Base-by-base conservation (phyloP, 2,888 invertebrate genomes). In the Sinodicranocentrus sp. region DNA sequence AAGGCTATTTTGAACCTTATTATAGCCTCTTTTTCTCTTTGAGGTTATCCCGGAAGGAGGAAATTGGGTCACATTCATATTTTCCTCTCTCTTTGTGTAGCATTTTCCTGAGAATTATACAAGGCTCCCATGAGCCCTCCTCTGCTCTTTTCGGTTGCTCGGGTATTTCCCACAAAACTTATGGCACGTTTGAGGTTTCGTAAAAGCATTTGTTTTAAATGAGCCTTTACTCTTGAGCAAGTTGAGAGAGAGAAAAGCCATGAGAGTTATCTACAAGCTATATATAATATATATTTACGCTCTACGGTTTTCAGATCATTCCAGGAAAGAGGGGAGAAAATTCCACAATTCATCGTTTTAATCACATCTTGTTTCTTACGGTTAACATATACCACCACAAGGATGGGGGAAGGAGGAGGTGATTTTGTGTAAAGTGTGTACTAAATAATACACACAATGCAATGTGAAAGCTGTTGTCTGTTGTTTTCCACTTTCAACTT, bases 171-270 rank as follows among this genome's bases (percentile, higher is more conserved):
- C 10, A 63, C 26, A 52, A 65, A 73, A 75, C 63, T 75, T 75
- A 75, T 75, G 75, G 75, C 75, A 75, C 75, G 63, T 75, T 54
- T 63, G 75, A 65, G 75, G 75, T 75, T 75, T 75, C 65, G 19
- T 17, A 28, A 39, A 57, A 73, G 73, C 73, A 57, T 73, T 71
- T 57, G 39, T 71, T 54, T 57, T 25, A 71, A 48, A 48, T 10
- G 48, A 8, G 39, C n/a, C n/a, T n/a, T n/a, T n/a, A n/a, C n/a
- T n/a, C n/a, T n/a, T n/a, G n/a, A n/a, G n/a, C n/a, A n/a, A n/a
- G n/a, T n/a, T n/a, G n/a, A n/a, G n/a, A n/a, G n/a, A n/a, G n/a
- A n/a, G n/a, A n/a, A n/a, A n/a, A n/a, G n/a, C n/a, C n/a, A n/a
- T n/a, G n/a, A n/a, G n/a, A n/a, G n/a, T n/a, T n/a, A n/a, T n/a